phyloP scores from a whole-genome alignment of 2,888 invertebrate species.

The Macroteleia sp. region DNA sequence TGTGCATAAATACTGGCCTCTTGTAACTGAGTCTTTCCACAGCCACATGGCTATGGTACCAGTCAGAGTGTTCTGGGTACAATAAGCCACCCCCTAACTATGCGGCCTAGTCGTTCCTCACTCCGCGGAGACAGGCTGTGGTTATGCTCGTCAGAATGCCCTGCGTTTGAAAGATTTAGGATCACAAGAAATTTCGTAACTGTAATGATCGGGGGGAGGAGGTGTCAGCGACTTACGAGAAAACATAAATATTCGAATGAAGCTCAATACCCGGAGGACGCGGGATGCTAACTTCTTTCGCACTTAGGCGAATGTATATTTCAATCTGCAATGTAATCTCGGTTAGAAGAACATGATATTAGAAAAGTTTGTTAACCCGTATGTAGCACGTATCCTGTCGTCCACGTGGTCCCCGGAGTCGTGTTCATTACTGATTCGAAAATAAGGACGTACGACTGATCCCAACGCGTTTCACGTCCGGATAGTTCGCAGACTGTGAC shows the following conservation, averaged over 20 bases:
- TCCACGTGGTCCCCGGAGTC: slow-evolving; percentile 25
- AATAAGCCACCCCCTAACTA: slow-evolving; percentile 70
- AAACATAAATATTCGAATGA: slow-evolving; percentile 35
- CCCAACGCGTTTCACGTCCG: slow-evolving; percentile 70
- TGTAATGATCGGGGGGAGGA: too few species aligned
- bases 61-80: slow-evolving; percentile 51
- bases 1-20: slow-evolving; percentile 84
- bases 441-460: slow-evolving; percentile 73
- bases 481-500: slow-evolving; percentile 72
- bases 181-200: too few species aligned
- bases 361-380: slow-evolving; percentile 81
- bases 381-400: slow-evolving; percentile 42
- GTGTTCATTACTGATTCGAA: slow-evolving; percentile 70
- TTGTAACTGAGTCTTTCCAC: slow-evolving; percentile 76
- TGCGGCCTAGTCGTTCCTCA: slow-evolving; percentile 78
- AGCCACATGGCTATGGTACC: slow-evolving; percentile 38
- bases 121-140: slow-evolving; percentile 77
- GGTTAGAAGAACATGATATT: slow-evolving; percentile 78
- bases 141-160: slow-evolving; percentile 77
- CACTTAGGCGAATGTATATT: slow-evolving; percentile 74
- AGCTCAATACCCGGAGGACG: neutral
- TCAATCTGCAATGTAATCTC: slow-evolving; percentile 81
- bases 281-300: neutral
- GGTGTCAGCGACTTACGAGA: neutral
- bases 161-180: slow-evolving; percentile 37